phyloP scores from a whole-genome alignment of 2,888 invertebrate species.

The Sphecodes monilicornis region DNA sequence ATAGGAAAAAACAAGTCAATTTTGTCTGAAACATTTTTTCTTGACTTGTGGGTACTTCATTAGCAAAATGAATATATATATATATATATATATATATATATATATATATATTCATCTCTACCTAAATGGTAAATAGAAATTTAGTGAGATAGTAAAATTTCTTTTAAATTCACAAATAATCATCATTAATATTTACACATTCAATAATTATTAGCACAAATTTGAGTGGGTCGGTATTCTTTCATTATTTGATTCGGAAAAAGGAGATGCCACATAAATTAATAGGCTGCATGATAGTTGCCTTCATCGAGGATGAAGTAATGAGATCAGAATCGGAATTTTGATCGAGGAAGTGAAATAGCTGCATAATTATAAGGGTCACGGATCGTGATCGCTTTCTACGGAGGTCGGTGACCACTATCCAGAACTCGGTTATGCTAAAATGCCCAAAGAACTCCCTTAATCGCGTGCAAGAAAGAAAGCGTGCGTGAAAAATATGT shows the following conservation, averaged over 20 bases:
- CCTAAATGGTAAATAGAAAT: too few relatives aligned
- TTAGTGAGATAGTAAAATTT: too few relatives aligned
- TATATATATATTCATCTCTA: too few relatives aligned
- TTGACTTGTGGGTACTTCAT: too few relatives aligned
- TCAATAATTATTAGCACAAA: too few relatives aligned
- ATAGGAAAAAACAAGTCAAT: too few relatives aligned
- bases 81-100: too few relatives aligned
- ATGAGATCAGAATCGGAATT: not conserved
- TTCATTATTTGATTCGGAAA: not conserved
- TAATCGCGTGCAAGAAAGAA: slow-evolving; percentile 52
- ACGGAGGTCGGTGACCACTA: slow-evolving; percentile 57
- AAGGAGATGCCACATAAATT: not conserved
- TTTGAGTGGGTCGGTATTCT: too few relatives aligned
- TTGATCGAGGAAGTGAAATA: slow-evolving; percentile 16
- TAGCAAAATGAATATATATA: too few relatives aligned
- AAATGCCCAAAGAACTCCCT: slow-evolving; percentile 30
- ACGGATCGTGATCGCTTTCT: slow-evolving; percentile 53
- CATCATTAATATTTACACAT: too few relatives aligned
- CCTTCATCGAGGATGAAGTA: not conserved
- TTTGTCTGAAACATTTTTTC: too few relatives aligned
- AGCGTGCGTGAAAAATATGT: slow-evolving; percentile 30
- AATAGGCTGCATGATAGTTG: not conserved
- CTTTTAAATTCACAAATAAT: too few relatives aligned
- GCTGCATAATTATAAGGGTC: not conserved
- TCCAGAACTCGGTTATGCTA: slow-evolving; percentile 65